Conservation (phyloP, 2,113 vertebrate genomes). For the Oreamnos americanus region DNA sequence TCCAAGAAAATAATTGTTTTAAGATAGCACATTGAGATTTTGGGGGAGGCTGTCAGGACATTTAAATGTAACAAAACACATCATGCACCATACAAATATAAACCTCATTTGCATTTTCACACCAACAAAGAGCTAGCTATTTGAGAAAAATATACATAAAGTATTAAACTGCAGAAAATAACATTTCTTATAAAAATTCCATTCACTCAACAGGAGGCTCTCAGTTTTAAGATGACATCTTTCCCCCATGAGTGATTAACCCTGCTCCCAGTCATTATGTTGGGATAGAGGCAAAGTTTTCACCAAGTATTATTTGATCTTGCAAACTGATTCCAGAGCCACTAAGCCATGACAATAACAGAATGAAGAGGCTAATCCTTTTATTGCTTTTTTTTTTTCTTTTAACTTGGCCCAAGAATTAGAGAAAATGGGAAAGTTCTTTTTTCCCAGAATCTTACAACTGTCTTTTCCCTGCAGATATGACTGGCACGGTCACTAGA, state of each 20-base stretch:
- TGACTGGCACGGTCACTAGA: neutral
- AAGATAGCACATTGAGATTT: neutral
- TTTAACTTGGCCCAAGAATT: neutral
- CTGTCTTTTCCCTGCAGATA: neutral
- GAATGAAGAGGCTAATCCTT: neutral
- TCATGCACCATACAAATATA: neutral
- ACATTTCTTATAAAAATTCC: slow-evolving; percentile 3
- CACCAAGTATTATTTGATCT: neutral
- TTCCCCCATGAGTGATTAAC: neutral
- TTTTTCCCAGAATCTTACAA: neutral
- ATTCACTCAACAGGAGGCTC: slow-evolving; percentile 23
- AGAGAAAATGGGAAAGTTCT: neutral
- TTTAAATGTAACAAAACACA: neutral
- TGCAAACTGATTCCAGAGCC: neutral
- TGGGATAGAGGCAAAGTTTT: neutral
- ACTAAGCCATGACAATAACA: neutral
- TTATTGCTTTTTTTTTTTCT: neutral
- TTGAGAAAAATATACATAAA: slow-evolving; percentile 13
- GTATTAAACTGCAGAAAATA: neutral
- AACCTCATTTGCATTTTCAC: slow-evolving; percentile 33
- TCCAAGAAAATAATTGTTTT: neutral
- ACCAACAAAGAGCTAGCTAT: neutral
- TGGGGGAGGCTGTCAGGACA: neutral
- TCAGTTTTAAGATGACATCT: slow-evolving; percentile 17
- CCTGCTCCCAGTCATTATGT: neutral